Conservation (phyloP, 2,113 vertebrate species). For the Psammodynastes pulverulentus region DNA sequence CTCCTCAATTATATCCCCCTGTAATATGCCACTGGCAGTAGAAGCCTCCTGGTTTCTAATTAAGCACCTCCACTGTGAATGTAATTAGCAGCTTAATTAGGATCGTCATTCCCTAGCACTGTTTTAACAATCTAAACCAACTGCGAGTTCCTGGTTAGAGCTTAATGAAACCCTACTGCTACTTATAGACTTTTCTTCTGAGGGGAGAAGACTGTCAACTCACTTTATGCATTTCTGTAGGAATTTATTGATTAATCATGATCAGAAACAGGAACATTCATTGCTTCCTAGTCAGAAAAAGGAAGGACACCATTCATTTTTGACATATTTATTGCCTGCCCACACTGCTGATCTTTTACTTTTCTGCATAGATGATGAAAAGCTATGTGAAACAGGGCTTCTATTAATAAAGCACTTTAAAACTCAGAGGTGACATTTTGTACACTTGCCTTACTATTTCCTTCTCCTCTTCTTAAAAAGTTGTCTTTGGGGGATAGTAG, state of each 20-base stretch:
- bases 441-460: constrained; percentile 58
- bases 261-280: constrained; percentile 51
- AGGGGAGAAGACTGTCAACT: constrained; percentile 64
- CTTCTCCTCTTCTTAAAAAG: constrained; percentile 52
- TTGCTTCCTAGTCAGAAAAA: constrained; percentile 42
- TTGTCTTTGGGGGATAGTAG: background rate
- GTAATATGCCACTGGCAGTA: constrained; percentile 54
- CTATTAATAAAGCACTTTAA: constrained; percentile 53
- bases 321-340: constrained; percentile 44
- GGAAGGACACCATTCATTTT: constrained; percentile 45
- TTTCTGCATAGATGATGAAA: constrained; percentile 53
- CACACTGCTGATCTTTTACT: constrained; percentile 43
- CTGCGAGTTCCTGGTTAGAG: constrained; percentile 54
- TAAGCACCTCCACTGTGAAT: constrained; percentile 75
- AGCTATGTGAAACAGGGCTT: constrained; percentile 51
- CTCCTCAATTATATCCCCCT: constrained; percentile 51
- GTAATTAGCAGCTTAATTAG: constrained; percentile 83
- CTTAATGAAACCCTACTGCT: constrained; percentile 44
- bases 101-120: constrained; percentile 69
- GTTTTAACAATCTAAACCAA: constrained; percentile 44
- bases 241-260: constrained; percentile 65
- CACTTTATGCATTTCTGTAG: constrained; percentile 61
- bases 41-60: constrained; percentile 67
- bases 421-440: constrained; percentile 46
- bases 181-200: constrained; percentile 50